Evolutionary conservation across 1,140 invertebrate genomes (phyloP).

Genomic region (Drosophila melanica): DNA sequence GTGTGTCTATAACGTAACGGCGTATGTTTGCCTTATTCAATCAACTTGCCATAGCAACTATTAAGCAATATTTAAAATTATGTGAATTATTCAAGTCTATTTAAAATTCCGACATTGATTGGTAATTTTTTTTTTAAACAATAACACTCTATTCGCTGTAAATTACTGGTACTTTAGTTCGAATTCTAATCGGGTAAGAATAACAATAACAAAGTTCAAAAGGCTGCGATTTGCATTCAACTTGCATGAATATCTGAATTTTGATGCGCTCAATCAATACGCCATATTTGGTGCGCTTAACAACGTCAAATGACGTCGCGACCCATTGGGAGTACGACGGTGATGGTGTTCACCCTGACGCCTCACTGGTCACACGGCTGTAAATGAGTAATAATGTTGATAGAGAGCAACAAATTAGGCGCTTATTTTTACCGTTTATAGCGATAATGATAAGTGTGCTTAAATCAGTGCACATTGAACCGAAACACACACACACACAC

Average conservation of each 20-base stretch:
- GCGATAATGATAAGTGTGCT: slow-evolving; percentile 16
- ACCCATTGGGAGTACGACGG: slow-evolving; percentile 5
- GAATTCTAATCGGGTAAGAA: slow-evolving; percentile 36
- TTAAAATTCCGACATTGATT: slow-evolving; percentile 23
- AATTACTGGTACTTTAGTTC: slow-evolving; percentile 11
- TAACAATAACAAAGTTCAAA: neutral
- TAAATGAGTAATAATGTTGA: slow-evolving; percentile 23
- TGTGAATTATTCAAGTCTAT: slow-evolving; percentile 33
- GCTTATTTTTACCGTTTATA: slow-evolving; percentile 7
- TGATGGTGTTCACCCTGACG: slow-evolving; percentile 13
- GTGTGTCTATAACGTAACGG: slow-evolving; percentile 25
- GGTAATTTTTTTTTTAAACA: slow-evolving; percentile 4
- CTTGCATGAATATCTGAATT: neutral
- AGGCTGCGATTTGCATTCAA: slow-evolving; percentile 2
- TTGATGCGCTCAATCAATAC: slow-evolving; percentile 46
- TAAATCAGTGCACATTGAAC: slow-evolving; percentile 30
- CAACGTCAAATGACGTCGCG: slow-evolving; percentile 8
- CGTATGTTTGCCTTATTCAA: slow-evolving; percentile 35
- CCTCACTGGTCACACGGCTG: neutral
- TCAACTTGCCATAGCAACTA: slow-evolving; percentile 44
- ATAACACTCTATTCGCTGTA: slow-evolving; percentile 18
- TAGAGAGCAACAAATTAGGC: slow-evolving; percentile 19
- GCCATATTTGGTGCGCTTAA: slow-evolving; percentile 1
- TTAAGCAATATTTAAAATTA: slow-evolving; percentile 34
- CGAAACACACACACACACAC: neutral